These are phyloP conservation scores for Bombus polaris DNA, from an alignment of 1,140 invertebrate genomes.

Conservation along the genomic window DNA sequence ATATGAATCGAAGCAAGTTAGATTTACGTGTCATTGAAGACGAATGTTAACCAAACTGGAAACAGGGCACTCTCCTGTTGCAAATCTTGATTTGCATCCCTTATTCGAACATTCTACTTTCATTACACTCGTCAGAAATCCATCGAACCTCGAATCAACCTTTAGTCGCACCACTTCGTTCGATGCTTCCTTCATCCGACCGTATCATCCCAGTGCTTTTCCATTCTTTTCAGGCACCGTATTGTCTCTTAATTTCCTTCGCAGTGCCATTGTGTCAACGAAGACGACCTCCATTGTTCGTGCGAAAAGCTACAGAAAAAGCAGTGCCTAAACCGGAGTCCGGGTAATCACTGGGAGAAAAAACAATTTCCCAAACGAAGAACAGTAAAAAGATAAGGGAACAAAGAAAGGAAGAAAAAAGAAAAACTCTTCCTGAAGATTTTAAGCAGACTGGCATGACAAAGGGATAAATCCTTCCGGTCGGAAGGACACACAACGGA, in stretches of 20 bases:
- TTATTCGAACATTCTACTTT: not conserved
- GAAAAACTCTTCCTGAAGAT: not conserved
- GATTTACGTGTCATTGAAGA: too few relatives aligned
- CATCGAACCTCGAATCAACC: not conserved
- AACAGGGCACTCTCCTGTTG: not conserved
- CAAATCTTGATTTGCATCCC: not conserved
- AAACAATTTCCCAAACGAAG: not conserved
- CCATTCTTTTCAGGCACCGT: not conserved
- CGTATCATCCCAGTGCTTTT: not conserved
- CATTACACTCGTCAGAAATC: not conserved
- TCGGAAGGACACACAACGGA: not conserved
- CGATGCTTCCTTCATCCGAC: not conserved
- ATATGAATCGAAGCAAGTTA: too few relatives aligned
- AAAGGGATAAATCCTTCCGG: too few relatives aligned
- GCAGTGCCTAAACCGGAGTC: not conserved
- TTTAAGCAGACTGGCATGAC: not conserved
- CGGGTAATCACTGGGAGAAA: not conserved
- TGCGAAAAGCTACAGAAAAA: not conserved
- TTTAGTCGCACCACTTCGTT: not conserved
- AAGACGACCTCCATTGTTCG: not conserved
- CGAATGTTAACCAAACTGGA: not conserved
- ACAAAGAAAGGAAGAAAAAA: not conserved
- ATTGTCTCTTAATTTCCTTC: conserved; percentile 15
- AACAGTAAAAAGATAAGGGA: not conserved
- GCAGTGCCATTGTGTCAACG: not conserved